Conservation (phyloP, 2,888 invertebrate genomes). For the Andrena haemorrhoa region DNA sequence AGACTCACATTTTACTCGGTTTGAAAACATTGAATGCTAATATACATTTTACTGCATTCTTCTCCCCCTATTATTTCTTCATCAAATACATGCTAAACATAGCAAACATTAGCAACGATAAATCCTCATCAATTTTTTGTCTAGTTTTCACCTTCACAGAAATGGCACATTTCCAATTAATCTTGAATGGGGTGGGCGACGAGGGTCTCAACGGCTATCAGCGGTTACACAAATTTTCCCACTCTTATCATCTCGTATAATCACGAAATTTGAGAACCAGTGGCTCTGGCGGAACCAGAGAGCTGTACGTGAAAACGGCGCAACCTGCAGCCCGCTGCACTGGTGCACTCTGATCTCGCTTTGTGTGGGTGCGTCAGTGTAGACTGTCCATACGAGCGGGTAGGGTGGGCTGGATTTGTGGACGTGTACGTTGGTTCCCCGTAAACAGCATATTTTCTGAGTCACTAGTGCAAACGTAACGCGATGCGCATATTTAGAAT, state of each 20-base stretch:
- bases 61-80: no score
- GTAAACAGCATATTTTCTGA: slow-evolving; percentile 81
- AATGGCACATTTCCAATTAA: no score
- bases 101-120: no score
- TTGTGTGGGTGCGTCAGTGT: slow-evolving; percentile 35
- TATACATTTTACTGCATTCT: no score
- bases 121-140: no score
- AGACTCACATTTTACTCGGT: no score
- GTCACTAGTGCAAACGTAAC: slow-evolving; percentile 77
- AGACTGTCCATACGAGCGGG: slow-evolving; percentile 26
- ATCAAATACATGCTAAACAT: no score
- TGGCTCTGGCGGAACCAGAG: slow-evolving; percentile 24
- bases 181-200: no score
- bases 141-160: no score
- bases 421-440: slow-evolving; percentile 43
- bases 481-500: slow-evolving; percentile 76
- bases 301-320: slow-evolving; percentile 29
- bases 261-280: slow-evolving; percentile 20
- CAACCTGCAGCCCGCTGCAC: slow-evolving; percentile 16
- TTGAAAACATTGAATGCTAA: no score
- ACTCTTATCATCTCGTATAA: not conserved
- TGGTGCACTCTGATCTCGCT: slow-evolving; percentile 19
- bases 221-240: no score
- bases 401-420: slow-evolving; percentile 1
- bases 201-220: no score